Evolutionary conservation across 2,888 invertebrate genomes (phyloP), one percentile per base, ranked within the genome.

Genomic region (Apocheima hispidaria): DNA sequence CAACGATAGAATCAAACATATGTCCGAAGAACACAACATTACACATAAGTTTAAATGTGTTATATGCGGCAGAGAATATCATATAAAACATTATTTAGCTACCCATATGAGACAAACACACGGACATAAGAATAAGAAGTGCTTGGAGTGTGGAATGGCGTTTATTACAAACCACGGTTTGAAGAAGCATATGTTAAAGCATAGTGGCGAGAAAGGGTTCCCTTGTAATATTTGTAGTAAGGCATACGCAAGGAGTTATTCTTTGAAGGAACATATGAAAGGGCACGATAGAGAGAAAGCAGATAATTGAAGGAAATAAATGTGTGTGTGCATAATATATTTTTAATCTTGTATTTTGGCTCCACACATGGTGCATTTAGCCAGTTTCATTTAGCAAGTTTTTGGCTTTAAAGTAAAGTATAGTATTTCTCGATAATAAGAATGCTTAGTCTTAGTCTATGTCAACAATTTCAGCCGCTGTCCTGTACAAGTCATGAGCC

Each of bases 131-230:
- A 92, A 84, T 76, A 93, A 86, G 71, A 93, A 57, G 20, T 57
- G 57, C 20, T 7, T 4, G 14, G 57, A 50, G 7, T 94, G 94
- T 67, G 84, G 84, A 0, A 92, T 92, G 82, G 91, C 90, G 18
- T 94, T 93, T 69, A 88, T 88, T 51, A 87, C 88, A 0, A 92
- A 92, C 50, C 88, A 92, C 63, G 88, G 88, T 2, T 74, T 93
- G 35, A 92, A 91, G 52, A 89, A 89, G 41, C 93, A 93, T 59
- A 88, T 90, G 88, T 70, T 86, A 18, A 89, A 86, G 51, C 93
- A 93, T 63, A 82, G 83, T 0, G 90, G 88, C 0, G 73, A 83
- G 1, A 91, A 90, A 57, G 87, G 88, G 1, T 90, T 76, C 60
- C 73, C 79, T 14, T 93, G 93, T 66, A 70, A 65, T 6, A 64